Evolutionary conservation across 2,113 vertebrate species (phyloP).

Genomic region (Axis porcinus): DNA sequence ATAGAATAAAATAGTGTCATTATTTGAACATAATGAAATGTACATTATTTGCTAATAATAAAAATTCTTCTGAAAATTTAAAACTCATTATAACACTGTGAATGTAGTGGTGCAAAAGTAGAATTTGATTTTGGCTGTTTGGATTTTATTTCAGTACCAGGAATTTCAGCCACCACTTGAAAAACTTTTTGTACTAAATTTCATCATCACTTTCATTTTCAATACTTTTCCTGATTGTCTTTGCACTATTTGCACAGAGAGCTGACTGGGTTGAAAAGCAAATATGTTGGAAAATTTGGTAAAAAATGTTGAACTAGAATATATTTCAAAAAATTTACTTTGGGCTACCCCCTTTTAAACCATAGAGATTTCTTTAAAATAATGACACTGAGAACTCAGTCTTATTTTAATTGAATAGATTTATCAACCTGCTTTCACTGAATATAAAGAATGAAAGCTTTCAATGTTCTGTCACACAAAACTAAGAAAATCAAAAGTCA

Average conservation of each 20-base stretch:
- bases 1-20: slow-evolving; percentile 11
- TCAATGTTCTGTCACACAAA: neutral
- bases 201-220: neutral
- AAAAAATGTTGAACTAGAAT: neutral
- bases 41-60: neutral
- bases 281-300: neutral
- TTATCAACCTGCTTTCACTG: slow-evolving; percentile 22
- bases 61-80: neutral
- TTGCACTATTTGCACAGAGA: neutral
- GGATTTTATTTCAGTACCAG: neutral
- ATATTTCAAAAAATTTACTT: neutral
- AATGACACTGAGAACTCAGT: neutral
- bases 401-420: slow-evolving; percentile 37
- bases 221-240: neutral
- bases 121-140: slow-evolving; percentile 3
- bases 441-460: neutral
- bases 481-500: slow-evolving; percentile 29
- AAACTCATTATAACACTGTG: neutral
- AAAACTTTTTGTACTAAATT: neutral
- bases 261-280: neutral
- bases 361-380: slow-evolving; percentile 14
- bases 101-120: neutral
- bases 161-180: neutral
- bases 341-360: neutral
- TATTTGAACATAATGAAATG: neutral